Base-by-base conservation (phyloP, 2,113 vertebrate genomes). In the Probosciger aterrimus region DNA sequence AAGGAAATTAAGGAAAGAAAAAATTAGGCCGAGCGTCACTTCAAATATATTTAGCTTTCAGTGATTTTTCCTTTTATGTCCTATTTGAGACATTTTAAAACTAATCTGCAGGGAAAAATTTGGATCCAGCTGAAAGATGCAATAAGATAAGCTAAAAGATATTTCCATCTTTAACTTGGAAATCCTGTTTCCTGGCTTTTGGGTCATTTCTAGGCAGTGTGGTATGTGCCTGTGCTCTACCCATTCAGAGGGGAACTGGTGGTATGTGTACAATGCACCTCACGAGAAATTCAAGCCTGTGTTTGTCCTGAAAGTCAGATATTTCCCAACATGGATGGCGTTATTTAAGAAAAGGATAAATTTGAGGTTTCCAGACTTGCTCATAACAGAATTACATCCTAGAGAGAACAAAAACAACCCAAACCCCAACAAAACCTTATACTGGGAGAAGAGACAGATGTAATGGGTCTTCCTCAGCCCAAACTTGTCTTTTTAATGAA, bases 401-500 rank as follows among this genome's bases (percentile, higher is more conserved):
- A 20, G 64, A 52, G 25, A 8, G 53, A 2, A 19, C 24, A 43
- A 35, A 46, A 22, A 27, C 37, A 41, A 47, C 39, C 8, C 41
- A 68, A 74, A 55, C 9, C 6, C 27, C 46, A 49, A n/a, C 44
- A 64, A 76, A 70, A 43, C 63, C 25, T 47, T 16, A 16, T 25
- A 6, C n/a, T 11, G 50, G 57, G 35, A 91, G 68, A 70, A 64
- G 0, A 7, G 52, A 62, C 7, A 25, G 59, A 64, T 82, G 86
- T 65, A 60, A 46, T 1, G 35, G 55, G 57, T 52, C 71, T 79
- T 74, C 59, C 79, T 10, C 89, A 92, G 82, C 67, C 63, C 44
- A 16, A 24, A 77, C 71, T 82, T 37, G 20, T 43, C 47, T 88
- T 53, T 35, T 77, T 91, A 88, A 95, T 82, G 65, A 93, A 52